These are phyloP conservation scores for Gymnoscopelus braueri DNA, from an alignment of 2,797 vertebrate genomes.

Conservation along the genomic window DNA sequence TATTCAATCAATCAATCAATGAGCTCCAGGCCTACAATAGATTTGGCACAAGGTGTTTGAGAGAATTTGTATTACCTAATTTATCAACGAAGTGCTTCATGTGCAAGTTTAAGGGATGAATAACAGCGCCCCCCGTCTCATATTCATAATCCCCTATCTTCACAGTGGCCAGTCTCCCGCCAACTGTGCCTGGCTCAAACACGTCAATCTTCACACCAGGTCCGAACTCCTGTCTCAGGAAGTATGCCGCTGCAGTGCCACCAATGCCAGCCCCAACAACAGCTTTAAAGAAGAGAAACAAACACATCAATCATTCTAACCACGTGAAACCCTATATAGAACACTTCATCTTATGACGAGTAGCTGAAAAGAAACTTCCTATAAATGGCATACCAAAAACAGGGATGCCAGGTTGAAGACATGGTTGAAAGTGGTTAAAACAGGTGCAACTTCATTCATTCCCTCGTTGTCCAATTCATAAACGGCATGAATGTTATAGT, in stretches of 20 bases:
- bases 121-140: constrained; percentile 86
- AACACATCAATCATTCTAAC: constrained; percentile 1
- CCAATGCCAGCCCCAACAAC: constrained; percentile 92
- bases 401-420: too few species aligned
- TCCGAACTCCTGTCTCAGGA: constrained; percentile 92
- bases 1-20: too few species aligned
- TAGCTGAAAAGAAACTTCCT: too few species aligned
- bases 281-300: constrained; percentile 70
- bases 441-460: too few species aligned
- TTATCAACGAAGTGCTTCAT: constrained; percentile 94
- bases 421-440: too few species aligned
- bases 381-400: too few species aligned
- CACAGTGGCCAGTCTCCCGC: constrained; percentile 87
- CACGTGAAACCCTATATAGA: too few species aligned
- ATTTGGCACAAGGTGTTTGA: not conserved
- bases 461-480: too few species aligned
- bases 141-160: constrained; percentile 82
- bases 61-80: constrained; percentile 77
- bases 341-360: too few species aligned
- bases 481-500: too few species aligned
- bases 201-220: constrained; percentile 84
- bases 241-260: constrained; percentile 87
- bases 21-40: too few species aligned
- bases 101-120: constrained; percentile 95
- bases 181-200: constrained; percentile 84